Base-by-base conservation (phyloP, 2,888 invertebrate genomes). In the Steinernema carpocapsae region DNA sequence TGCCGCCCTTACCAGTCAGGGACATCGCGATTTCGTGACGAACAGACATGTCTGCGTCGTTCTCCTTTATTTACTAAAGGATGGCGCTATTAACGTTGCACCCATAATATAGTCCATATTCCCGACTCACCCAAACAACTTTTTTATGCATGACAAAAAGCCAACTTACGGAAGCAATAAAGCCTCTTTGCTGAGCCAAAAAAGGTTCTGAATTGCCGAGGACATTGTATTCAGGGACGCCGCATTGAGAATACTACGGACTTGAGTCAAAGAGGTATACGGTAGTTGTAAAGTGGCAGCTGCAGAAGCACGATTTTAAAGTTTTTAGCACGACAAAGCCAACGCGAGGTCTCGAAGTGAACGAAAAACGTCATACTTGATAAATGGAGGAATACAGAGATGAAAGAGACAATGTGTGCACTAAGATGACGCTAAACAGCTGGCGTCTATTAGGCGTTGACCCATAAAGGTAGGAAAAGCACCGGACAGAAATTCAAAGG, bases 81-180 rank as follows among this genome's bases (percentile, higher is more conserved):
- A n/a, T n/a, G n/a, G n/a, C n/a, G n/a, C n/a, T n/a, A n/a, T n/a
- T n/a, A n/a, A n/a, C n/a, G n/a, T n/a, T n/a, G n/a, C n/a, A n/a
- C n/a, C n/a, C n/a, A n/a, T 37, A 37, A 3, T 6, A 10, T 37
- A 37, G 37, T 3, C 37, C 10, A 37, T 37, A 3, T 37, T 10
- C 37, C 37, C 37, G 10, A 10, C n/a, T n/a, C n/a, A 37, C 37
- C 37, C 37, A 37, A 6, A 3, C 37, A 37, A 37, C 37, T 37
- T 10, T 37, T 10, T 6, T 37, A 37, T 37, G 37, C 37, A 37
- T 37, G 37, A 37, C 37, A 37, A 7, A 19, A 48, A 48, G 48
- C 19, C 29, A 24, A 74, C 74, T 74, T 74, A 74, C 74, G 52
- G 71, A 43, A 74, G 70, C 70, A 74, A 70, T 17, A 74, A 70